These are phyloP conservation scores for Drepana arcuata DNA, from an alignment of 1,140 invertebrate genomes.

Conservation along the genomic window DNA sequence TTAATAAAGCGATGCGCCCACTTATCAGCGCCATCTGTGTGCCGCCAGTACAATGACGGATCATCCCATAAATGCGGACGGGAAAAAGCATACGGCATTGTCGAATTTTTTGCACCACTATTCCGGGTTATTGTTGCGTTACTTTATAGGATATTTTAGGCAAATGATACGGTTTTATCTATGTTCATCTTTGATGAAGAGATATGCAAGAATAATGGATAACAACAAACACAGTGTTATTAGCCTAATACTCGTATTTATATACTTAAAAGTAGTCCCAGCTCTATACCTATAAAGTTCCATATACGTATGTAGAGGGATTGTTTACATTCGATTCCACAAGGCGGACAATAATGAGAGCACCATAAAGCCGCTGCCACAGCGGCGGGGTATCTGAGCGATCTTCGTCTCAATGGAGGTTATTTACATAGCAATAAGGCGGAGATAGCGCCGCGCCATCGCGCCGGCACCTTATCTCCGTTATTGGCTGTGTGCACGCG, in stretches of 20 bases:
- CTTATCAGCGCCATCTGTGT: conserved; percentile 61
- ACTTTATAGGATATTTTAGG: conserved; percentile 65
- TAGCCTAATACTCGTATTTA: no score
- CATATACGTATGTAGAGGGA: no score
- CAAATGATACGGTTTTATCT: conserved; percentile 69
- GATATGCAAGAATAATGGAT: conserved; percentile 8
- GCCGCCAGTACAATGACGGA: conserved; percentile 53
- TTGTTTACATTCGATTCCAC: no score
- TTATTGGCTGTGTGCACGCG: conserved; percentile 58
- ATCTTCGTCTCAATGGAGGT: conserved; percentile 55
- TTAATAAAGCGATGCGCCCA: conserved; percentile 58
- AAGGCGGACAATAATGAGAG: conserved; percentile 47
- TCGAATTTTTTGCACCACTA: conserved; percentile 46
- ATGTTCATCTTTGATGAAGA: conserved; percentile 27
- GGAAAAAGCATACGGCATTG: conserved; percentile 50
- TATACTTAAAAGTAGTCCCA: no score
- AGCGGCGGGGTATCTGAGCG: conserved; percentile 44
- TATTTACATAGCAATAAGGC: conserved; percentile 68
- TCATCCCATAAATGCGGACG: conserved; percentile 63
- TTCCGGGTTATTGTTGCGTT: conserved; percentile 52
- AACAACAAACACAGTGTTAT: no score
- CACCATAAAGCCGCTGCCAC: conserved; percentile 51
- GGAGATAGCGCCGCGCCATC: conserved; percentile 41
- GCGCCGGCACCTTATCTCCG: conserved; percentile 41
- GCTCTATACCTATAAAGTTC: no score